Conservation (phyloP, 2,113 vertebrate species). For the Malurus alboscapulatus region DNA sequence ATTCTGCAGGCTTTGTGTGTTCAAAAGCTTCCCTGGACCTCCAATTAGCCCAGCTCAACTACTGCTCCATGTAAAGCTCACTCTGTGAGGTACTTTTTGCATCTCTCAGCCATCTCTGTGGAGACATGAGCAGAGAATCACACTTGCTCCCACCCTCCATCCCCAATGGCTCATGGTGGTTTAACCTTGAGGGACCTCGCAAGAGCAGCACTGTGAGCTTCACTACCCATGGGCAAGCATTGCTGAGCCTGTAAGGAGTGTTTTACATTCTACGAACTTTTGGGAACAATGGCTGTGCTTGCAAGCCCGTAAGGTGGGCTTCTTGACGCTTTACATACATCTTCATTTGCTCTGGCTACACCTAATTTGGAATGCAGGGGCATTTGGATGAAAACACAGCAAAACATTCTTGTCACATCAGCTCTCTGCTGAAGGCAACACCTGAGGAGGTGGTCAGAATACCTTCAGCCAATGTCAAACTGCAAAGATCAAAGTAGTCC, state of each 20-base stretch:
- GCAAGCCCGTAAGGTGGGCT: fast-evolving
- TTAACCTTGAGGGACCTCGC: not conserved
- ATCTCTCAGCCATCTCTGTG: not conserved
- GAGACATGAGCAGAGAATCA: not conserved
- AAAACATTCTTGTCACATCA: not conserved
- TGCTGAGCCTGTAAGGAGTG: not conserved
- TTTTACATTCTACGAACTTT: fast-evolving
- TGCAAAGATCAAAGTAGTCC: not conserved
- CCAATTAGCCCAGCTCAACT: too few species aligned
- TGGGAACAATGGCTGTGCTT: not conserved
- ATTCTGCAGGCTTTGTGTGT: too few species aligned
- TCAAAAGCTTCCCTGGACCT: too few species aligned
- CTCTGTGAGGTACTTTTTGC: not conserved
- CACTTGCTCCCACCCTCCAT: not conserved
- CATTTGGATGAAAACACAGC: not conserved
- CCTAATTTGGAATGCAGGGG: fast-evolving
- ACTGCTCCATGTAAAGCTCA: not conserved
- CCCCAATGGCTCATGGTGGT: not conserved
- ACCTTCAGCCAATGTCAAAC: not conserved
- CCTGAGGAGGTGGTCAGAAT: not conserved
- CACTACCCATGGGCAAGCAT: not conserved
- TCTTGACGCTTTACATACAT: not conserved
- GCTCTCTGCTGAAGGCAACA: not conserved
- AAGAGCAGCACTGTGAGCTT: not conserved
- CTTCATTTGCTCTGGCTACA: not conserved